Percentiles rank a stretch among this genome's conserved stretches.
These are phyloP conservation scores for Catajapyx aquilonaris DNA, from an alignment of 1,140 invertebrate species.

Conservation along the genomic window DNA sequence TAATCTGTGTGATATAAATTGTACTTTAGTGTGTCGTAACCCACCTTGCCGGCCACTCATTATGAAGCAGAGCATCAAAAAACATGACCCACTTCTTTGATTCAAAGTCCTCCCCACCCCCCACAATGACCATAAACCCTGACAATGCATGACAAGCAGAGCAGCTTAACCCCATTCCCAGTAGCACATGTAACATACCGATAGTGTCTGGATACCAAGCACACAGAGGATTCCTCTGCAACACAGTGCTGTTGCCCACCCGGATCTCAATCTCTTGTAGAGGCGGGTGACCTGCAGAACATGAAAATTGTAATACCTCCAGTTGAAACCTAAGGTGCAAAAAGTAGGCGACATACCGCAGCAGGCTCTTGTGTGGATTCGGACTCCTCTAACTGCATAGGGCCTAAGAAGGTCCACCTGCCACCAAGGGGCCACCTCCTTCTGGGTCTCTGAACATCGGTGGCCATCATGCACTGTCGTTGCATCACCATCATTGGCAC, in stretches of 20 bases:
- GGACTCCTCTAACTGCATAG: slow-evolving; percentile 59
- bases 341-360: slow-evolving; percentile 33
- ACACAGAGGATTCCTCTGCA: slow-evolving; percentile 71
- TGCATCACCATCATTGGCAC: slow-evolving; percentile 66
- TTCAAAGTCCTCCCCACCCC: too few relatives aligned
- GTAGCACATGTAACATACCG: too few relatives aligned
- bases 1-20: too few relatives aligned
- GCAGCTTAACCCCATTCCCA: too few relatives aligned
- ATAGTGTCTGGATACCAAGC: slow-evolving; percentile 85
- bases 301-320: background rate
- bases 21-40: too few relatives aligned
- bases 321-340: background rate
- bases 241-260: slow-evolving; percentile 72
- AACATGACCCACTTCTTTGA: too few relatives aligned
- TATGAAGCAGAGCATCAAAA: too few relatives aligned
- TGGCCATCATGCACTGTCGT: slow-evolving; percentile 66
- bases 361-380: slow-evolving; percentile 66
- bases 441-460: slow-evolving; percentile 68
- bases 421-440: slow-evolving; percentile 79
- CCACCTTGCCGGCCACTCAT: too few relatives aligned
- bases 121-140: too few relatives aligned
- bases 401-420: slow-evolving; percentile 62
- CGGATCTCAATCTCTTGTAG: slow-evolving; percentile 75
- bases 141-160: too few relatives aligned
- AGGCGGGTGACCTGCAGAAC: slow-evolving; percentile 50